A percentile compares a stretch with the other conserved stretches of the same genome.
phyloP scores from a whole-genome alignment of 2,888 invertebrate genomes.

The Synergus itoensis region DNA sequence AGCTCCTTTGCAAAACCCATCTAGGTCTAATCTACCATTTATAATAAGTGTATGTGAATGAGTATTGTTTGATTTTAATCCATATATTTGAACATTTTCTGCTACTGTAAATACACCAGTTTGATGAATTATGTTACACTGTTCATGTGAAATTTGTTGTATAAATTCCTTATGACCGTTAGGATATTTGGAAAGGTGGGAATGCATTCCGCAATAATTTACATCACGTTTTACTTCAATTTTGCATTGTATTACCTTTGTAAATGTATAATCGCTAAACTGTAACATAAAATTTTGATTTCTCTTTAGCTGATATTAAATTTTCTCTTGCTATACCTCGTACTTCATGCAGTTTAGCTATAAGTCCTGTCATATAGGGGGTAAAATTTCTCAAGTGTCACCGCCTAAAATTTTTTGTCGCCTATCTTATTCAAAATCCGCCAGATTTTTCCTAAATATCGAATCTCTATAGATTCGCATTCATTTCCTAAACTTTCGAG shows the following conservation, averaged over 20 bases:
- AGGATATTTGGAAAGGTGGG: slow-evolving; percentile 42
- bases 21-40: neutral
- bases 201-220: slow-evolving; percentile 50
- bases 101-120: neutral
- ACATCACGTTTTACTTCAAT: neutral
- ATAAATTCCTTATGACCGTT: slow-evolving; percentile 50
- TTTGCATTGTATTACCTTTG: neutral
- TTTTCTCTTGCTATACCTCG: too few relatives aligned
- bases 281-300: too few relatives aligned
- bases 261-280: neutral
- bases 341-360: too few relatives aligned
- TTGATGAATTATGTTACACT: neutral
- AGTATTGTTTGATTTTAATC: neutral
- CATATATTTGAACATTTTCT: neutral
- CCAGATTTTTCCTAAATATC: too few relatives aligned
- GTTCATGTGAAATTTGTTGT: slow-evolving; percentile 21
- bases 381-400: too few relatives aligned
- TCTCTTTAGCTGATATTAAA: too few relatives aligned
- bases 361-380: too few relatives aligned
- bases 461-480: too few relatives aligned
- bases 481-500: too few relatives aligned
- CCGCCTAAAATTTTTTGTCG: too few relatives aligned
- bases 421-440: too few relatives aligned
- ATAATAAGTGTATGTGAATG: neutral
- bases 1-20: too few relatives aligned